phyloP scores from a whole-genome alignment of 2,797 vertebrate genomes.

The Poliocrania exsul region DNA sequence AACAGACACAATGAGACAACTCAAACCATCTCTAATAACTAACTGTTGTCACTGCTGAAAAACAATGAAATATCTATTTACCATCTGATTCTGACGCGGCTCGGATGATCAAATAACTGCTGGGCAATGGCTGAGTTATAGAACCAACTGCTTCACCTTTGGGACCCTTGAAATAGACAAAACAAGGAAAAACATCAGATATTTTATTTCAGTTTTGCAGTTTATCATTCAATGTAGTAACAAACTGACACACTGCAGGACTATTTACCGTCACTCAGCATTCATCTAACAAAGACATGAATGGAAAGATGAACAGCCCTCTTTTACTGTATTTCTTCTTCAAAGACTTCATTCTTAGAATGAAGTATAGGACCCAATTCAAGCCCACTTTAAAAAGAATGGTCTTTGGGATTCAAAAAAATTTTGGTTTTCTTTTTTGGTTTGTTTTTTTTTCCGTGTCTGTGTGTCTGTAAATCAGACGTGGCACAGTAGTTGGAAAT shows the following conservation, averaged over 20 bases:
- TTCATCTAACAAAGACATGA: slow-evolving; percentile 52
- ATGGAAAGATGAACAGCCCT: slow-evolving; percentile 29
- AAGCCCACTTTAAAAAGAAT: neutral
- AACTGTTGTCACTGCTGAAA: neutral
- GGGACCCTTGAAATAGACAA: slow-evolving; percentile 86
- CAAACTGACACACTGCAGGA: slow-evolving; percentile 37
- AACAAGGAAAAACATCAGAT: slow-evolving; percentile 5
- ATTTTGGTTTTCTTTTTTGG: neutral
- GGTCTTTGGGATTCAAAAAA: slow-evolving; percentile 7
- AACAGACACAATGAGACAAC: neutral
- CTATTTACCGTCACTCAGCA: slow-evolving; percentile 49
- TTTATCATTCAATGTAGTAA: neutral
- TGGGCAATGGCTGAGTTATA: slow-evolving; percentile 96
- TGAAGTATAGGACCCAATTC: neutral
- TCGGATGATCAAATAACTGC: slow-evolving; percentile 98
- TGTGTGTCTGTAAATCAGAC: neutral
- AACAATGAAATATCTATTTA: slow-evolving; percentile 66
- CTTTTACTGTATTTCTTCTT: slow-evolving; percentile 41
- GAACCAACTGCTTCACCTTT: slow-evolving; percentile 98
- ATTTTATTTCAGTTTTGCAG: neutral
- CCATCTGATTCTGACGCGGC: slow-evolving; percentile 97
- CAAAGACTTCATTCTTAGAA: neutral
- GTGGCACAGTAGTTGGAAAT: neutral
- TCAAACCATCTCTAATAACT: neutral
- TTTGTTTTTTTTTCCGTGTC: neutral